Percentiles rank a stretch among this genome's conserved stretches.
phyloP scores from a whole-genome alignment of 1,140 invertebrate species.

The Coenobita brevimanus region DNA sequence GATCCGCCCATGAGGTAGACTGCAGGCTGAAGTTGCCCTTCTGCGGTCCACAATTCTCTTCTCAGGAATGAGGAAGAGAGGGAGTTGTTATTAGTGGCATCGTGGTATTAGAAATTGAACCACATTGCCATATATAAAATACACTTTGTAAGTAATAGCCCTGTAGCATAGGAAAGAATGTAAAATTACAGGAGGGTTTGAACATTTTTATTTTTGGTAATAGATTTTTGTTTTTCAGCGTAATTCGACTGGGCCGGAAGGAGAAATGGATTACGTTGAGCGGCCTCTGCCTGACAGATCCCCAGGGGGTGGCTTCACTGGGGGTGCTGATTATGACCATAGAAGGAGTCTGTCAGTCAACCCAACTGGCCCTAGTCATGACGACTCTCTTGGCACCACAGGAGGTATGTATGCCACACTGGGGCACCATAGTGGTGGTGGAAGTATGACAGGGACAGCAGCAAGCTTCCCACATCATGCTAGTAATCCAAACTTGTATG shows the following conservation, averaged over 20 bases:
- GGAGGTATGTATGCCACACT: not conserved
- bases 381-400: not conserved
- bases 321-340: not conserved
- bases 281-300: slow-evolving; percentile 2
- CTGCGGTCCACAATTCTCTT: no score
- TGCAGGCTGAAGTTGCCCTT: no score
- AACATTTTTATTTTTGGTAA: no score
- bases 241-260: not conserved
- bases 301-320: no score
- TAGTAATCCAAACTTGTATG: slow-evolving; percentile 38
- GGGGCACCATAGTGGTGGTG: not conserved
- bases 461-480: slow-evolving; percentile 20
- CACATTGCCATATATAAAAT: no score
- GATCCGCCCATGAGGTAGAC: no score
- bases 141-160: no score
- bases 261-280: slow-evolving; percentile 26
- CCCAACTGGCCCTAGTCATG: not conserved
- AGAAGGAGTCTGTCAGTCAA: slow-evolving; percentile 24
- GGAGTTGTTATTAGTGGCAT: no score
- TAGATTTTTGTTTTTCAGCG: slow-evolving; percentile 24
- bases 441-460: not conserved
- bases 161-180: no score
- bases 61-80: no score
- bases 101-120: no score
- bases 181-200: no score